Percentiles rank a stretch among this genome's conserved stretches.
Conservation (phyloP, 2,113 vertebrate genomes). For the Agapornis roseicollis region DNA sequence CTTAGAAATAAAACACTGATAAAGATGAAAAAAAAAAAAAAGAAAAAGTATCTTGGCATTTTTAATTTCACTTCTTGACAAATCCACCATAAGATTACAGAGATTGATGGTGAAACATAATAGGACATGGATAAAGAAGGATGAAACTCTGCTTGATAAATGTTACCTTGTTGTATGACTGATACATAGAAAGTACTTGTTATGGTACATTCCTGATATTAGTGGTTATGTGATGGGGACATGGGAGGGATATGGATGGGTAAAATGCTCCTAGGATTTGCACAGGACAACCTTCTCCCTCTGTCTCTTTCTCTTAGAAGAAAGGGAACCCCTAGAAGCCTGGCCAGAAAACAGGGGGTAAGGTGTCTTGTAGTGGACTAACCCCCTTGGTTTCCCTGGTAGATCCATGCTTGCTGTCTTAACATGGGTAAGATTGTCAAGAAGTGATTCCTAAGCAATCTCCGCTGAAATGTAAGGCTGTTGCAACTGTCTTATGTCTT, state of each 20-base stretch:
- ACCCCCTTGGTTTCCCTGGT: rapidly evolving
- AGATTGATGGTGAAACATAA: neutral
- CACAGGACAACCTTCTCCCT: neutral
- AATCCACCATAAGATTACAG: neutral
- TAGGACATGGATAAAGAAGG: neutral
- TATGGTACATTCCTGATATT: neutral
- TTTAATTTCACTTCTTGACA: neutral
- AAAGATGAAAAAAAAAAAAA: too few relatives aligned
- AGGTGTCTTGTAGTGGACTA: neutral
- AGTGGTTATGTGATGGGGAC: too few relatives aligned
- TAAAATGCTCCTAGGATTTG: neutral
- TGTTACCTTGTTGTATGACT: neutral
- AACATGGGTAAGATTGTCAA: neutral
- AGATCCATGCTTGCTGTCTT: neutral
- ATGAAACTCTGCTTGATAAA: neutral
- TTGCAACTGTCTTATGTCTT: neutral
- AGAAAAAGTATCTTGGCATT: neutral
- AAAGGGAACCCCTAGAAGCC: neutral
- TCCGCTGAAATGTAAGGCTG: neutral
- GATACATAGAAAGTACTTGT: neutral
- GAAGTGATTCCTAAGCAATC: neutral
- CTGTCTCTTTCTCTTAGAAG: neutral
- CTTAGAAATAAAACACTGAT: too few relatives aligned
- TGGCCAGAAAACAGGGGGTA: neutral
- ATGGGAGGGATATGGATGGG: neutral